These are phyloP conservation scores for Cercocebus atys DNA, from an alignment of 2,113 vertebrate genomes.

Conservation along the genomic window DNA sequence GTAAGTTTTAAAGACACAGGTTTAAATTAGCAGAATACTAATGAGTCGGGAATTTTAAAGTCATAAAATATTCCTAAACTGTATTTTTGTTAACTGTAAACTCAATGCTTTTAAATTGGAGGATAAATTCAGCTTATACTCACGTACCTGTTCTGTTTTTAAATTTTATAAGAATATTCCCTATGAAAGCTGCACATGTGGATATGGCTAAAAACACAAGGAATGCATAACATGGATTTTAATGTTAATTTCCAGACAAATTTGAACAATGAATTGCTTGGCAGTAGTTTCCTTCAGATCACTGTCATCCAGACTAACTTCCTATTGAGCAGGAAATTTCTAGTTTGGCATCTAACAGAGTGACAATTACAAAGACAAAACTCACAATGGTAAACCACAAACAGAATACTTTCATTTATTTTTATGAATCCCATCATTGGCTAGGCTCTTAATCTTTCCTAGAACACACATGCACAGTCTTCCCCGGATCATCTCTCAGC, in stretches of 20 bases:
- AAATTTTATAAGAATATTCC: background rate
- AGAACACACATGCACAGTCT: background rate
- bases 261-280: slow-evolving; percentile 13
- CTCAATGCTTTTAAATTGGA: background rate
- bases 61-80: slow-evolving; percentile 13
- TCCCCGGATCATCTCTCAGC: slow-evolving; percentile 2
- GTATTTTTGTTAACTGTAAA: slow-evolving; percentile 16
- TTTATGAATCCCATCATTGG: background rate
- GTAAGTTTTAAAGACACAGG: background rate
- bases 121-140: background rate
- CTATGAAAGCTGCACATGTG: background rate
- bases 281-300: slow-evolving; percentile 15
- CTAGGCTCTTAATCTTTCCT: background rate
- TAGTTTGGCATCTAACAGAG: background rate
- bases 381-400: background rate
- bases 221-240: background rate
- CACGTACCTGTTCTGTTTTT: background rate
- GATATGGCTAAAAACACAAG: background rate
- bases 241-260: background rate
- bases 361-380: background rate
- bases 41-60: background rate
- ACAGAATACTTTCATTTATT: background rate
- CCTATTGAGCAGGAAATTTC: background rate
- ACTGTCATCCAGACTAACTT: background rate
- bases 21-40: slow-evolving; percentile 5